Evolutionary conservation across 2,797 vertebrate genomes (phyloP), one percentile per base, ranked within the genome.

Genomic region (Coregonus sp.): DNA sequence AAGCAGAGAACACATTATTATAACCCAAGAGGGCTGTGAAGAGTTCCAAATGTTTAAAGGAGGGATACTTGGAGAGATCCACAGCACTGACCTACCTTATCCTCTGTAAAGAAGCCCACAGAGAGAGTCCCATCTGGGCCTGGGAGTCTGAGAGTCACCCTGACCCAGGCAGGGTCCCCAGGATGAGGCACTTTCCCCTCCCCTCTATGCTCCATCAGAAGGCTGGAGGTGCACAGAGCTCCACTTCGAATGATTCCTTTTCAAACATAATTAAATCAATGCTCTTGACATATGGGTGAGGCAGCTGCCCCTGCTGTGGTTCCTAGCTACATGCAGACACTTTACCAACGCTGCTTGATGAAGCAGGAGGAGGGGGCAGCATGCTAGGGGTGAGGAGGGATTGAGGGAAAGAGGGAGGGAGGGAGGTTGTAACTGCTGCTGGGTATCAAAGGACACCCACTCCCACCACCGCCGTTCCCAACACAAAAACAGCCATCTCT

Each of bases 231-330:
- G 37, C 61, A 74, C 63, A 76, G 75, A 70, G 73, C 70, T 52
- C 20, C 70, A 70, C 65, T 73, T 76, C 69, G 76, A 75, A 76
- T 12, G 54, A 78, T 50, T 47, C 5, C 18, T 40, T 78, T 74
- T 47, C 73, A 66, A 59, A 78, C 47, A 80, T 80, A 75, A 78
- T 78, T 56, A 76, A 80, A 80, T 80, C 73, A 73, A 71, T 33
- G 73, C 47, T 73, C 66, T 47, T 75, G 74, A 76, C 82, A 81
- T 76, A 81, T 76, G 71, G 56, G 14, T 66, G 56, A 74, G 31
- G 76, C 76, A 81, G 76, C 79, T 74, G 76, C 65, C 52, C 35
- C 63, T 74, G 68, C 59, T 16, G 33, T 72, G 67, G 31, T 73
- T 68, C 63, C 68, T 63, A 40, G n/a, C 11, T 25, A 63, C 31